Evolutionary conservation across 2,113 vertebrate species (phyloP).

Genomic region (Telmatochromis bifrenatus): DNA sequence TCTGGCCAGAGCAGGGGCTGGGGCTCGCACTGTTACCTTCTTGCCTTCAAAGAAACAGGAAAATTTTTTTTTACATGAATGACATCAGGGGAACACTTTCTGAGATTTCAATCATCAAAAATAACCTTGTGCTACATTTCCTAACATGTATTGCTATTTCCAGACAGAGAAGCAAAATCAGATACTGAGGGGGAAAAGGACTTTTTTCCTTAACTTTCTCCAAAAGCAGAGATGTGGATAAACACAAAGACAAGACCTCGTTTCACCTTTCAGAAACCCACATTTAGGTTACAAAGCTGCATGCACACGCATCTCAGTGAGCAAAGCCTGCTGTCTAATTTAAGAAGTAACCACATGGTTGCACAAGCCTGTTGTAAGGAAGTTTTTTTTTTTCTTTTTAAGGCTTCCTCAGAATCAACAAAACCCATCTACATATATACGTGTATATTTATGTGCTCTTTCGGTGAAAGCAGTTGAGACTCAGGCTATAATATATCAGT

Average conservation of each 20-base stretch:
- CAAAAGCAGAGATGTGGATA: not conserved
- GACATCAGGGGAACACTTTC: not conserved
- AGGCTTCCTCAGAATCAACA: conserved; percentile 7
- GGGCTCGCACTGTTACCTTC: conserved; percentile 83
- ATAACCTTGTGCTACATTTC: not conserved
- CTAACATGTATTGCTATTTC: not conserved
- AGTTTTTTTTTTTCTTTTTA: not conserved
- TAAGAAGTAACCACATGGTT: conserved; percentile 18
- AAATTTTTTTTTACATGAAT: fast-evolving
- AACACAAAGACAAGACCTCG: not conserved
- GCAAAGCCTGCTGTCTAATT: conserved; percentile 16
- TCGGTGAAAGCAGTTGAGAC: not conserved
- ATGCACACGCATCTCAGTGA: not conserved
- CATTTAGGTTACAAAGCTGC: not conserved
- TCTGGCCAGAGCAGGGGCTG: conserved; percentile 73
- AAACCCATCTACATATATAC: not conserved
- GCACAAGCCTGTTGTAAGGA: not conserved
- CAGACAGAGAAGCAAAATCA: not conserved
- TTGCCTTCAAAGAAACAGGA: conserved; percentile 66
- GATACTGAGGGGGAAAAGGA: not conserved
- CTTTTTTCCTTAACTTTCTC: not conserved
- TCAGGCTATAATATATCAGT: not conserved
- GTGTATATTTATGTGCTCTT: not conserved
- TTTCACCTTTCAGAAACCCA: conserved; percentile 19
- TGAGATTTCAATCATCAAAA: not conserved